These are phyloP conservation scores for Proisotoma minuta DNA, from an alignment of 2,888 invertebrate genomes.

Conservation along the genomic window DNA sequence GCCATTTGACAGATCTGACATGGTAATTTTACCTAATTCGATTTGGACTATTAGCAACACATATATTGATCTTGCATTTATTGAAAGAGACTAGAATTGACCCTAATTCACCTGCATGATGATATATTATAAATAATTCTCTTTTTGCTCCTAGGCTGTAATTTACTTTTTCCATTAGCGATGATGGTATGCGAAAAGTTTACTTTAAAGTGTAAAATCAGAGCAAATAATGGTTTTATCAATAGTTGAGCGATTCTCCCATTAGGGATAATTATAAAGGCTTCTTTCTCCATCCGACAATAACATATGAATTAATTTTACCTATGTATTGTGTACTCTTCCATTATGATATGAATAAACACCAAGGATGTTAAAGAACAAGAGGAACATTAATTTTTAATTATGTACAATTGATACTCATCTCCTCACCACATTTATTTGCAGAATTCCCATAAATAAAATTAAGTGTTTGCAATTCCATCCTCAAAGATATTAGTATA, in stretches of 20 bases:
- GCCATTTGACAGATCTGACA: not conserved
- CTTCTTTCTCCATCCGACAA: too few relatives aligned
- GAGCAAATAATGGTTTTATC: conserved; percentile 6
- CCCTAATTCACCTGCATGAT: too few relatives aligned
- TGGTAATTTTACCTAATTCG: not conserved
- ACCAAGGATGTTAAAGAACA: too few relatives aligned
- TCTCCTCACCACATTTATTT: conserved; percentile 3
- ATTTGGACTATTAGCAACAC: too few relatives aligned
- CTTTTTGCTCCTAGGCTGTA: not conserved
- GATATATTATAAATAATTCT: not conserved
- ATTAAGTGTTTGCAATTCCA: not conserved
- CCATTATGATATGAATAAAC: too few relatives aligned
- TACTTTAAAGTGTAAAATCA: conserved; percentile 1
- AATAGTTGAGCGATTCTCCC: not conserved
- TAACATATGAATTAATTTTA: too few relatives aligned
- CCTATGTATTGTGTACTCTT: too few relatives aligned
- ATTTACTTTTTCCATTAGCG: not conserved
- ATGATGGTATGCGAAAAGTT: not conserved
- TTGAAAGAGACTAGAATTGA: too few relatives aligned
- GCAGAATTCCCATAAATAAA: conserved; percentile 1
- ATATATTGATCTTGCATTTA: too few relatives aligned
- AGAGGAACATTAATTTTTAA: conserved; percentile 3
- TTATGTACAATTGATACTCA: conserved; percentile 3
- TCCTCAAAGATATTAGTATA: not conserved
- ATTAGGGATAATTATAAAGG: conserved; percentile 1